phyloP scores from a whole-genome alignment of 2,888 invertebrate species.

The Sphaeridia pumilis region DNA sequence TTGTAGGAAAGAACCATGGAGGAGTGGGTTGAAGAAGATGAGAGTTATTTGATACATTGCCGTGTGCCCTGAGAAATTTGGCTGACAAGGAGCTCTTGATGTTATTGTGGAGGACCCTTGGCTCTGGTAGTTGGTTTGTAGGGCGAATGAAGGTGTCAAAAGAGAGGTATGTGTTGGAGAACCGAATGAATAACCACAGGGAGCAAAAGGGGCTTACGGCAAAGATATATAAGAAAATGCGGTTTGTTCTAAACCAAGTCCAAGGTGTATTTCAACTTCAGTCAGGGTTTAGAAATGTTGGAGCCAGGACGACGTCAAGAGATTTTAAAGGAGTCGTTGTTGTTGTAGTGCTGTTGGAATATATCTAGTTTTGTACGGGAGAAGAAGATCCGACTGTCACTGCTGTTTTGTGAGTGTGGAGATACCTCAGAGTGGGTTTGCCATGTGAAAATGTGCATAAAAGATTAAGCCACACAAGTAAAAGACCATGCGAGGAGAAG shows the following conservation, averaged over 20 bases:
- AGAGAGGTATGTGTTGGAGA: no score
- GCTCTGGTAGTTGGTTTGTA: background rate
- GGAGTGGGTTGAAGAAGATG: background rate
- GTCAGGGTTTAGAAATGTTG: background rate
- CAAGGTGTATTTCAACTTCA: background rate
- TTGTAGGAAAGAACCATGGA: background rate
- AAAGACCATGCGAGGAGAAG: no score
- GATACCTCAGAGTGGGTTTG: no score
- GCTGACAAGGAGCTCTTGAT: conserved; percentile 3
- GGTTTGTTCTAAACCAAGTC: background rate
- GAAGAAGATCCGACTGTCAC: no score
- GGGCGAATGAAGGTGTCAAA: background rate
- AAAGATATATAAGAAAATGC: background rate
- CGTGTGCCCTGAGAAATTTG: background rate
- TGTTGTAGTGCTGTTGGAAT: no score
- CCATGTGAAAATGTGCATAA: no score
- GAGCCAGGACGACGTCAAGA: conserved; percentile 2
- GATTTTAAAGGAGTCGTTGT: no score
- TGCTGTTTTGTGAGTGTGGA: no score
- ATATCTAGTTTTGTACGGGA: background rate
- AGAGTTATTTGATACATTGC: conserved; percentile 2
- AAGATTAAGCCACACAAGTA: no score
- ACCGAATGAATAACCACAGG: background rate
- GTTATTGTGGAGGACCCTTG: conserved; percentile 1
- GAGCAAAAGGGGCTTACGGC: background rate